Percentiles rank a stretch among this genome's conserved stretches.
Evolutionary conservation across 2,888 invertebrate species (phyloP).

Genomic region (Drosophila mettleri): DNA sequence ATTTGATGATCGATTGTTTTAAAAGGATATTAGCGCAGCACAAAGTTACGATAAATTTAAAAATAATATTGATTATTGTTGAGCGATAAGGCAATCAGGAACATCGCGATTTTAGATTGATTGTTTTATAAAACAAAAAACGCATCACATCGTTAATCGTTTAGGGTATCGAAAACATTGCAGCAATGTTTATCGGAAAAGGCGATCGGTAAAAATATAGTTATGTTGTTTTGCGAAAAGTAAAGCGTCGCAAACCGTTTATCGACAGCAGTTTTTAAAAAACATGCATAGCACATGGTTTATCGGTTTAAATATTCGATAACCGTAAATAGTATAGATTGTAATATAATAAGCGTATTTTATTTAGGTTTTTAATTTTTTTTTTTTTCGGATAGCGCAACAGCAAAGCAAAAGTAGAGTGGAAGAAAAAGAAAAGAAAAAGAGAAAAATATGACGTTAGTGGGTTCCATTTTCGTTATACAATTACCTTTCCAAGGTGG

Average conservation of each 20-base stretch:
- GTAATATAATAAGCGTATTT: constrained; percentile 5
- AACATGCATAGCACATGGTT: neutral
- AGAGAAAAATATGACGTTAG: constrained; percentile 67
- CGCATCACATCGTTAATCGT: neutral
- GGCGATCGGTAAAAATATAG: neutral
- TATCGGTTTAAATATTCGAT: constrained; percentile 2
- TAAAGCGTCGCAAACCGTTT: neutral
- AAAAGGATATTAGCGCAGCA: neutral
- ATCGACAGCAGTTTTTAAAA: neutral
- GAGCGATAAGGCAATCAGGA: too few species aligned
- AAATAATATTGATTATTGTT: neutral
- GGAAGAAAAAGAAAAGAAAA: constrained; percentile 67
- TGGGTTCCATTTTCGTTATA: constrained; percentile 61
- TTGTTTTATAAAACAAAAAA: neutral
- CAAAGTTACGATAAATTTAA: neutral
- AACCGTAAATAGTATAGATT: constrained; percentile 10
- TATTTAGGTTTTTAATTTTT: constrained; percentile 8
- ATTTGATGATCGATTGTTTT: neutral
- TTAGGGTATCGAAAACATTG: neutral
- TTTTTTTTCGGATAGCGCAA: constrained; percentile 29
- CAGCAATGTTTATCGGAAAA: neutral
- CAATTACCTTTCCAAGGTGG: constrained; percentile 90
- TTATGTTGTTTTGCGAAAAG: neutral
- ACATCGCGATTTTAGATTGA: too few species aligned
- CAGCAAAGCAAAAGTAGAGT: constrained; percentile 48